These are phyloP conservation scores for Pagrus major DNA, from an alignment of 2,113 vertebrate species.

Conservation along the genomic window DNA sequence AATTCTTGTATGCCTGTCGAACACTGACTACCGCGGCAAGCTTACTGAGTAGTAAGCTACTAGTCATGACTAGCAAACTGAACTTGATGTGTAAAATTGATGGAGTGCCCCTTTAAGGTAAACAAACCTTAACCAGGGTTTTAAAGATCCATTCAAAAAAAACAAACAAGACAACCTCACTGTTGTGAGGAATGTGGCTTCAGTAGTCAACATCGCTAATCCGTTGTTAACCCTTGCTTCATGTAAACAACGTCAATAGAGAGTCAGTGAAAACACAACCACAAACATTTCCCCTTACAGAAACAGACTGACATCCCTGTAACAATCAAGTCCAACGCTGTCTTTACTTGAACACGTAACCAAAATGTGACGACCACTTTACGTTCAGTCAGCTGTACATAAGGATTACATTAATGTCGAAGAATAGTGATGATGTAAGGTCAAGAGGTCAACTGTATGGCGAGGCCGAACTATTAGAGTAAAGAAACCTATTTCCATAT, in stretches of 20 bases:
- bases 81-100: not conserved
- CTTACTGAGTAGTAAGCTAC: too few relatives aligned
- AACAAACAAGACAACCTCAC: not conserved
- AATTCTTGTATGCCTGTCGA: too few relatives aligned
- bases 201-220: not conserved
- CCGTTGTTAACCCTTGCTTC: not conserved
- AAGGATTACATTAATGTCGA: constrained; percentile 20
- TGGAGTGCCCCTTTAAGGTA: not conserved
- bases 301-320: constrained; percentile 1
- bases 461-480: constrained; percentile 15
- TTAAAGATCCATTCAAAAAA: not conserved
- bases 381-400: constrained; percentile 40
- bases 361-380: constrained; percentile 9
- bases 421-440: not conserved
- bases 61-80: not conserved
- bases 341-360: constrained; percentile 1
- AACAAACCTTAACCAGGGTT: not conserved
- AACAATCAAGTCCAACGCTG: not conserved
- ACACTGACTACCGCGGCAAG: too few relatives aligned
- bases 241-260: not conserved
- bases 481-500: constrained; percentile 59
- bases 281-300: not conserved
- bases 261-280: not conserved
- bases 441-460: not conserved
- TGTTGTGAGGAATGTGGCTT: not conserved